These are phyloP conservation scores for Erebia epiphron DNA, from an alignment of 2,888 invertebrate species.

Conservation along the genomic window DNA sequence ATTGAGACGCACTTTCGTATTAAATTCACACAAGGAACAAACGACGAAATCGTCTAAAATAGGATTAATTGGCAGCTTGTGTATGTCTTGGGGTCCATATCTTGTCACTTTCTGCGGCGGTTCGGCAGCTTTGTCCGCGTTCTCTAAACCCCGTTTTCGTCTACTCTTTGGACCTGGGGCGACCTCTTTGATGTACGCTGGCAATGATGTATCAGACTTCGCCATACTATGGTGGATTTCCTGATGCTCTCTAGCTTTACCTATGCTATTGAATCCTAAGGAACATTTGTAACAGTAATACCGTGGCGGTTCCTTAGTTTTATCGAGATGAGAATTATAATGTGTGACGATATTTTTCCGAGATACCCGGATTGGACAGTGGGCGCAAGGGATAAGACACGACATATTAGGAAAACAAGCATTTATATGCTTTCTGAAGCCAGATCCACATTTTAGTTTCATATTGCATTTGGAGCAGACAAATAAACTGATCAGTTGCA, in stretches of 20 bases:
- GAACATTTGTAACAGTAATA: constrained; percentile 52
- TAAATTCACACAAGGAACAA: constrained; percentile 87
- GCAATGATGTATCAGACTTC: neutral
- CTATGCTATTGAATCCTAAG: constrained; percentile 32
- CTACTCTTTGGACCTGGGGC: constrained; percentile 17
- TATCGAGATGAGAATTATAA: constrained; percentile 41
- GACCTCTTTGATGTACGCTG: neutral
- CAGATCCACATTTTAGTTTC: constrained; percentile 42
- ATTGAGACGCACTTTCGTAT: constrained; percentile 87
- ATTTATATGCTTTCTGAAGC: constrained; percentile 55
- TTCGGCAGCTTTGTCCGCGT: constrained; percentile 32
- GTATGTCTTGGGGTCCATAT: constrained; percentile 84
- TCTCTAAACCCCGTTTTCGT: constrained; percentile 34
- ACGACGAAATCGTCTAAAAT: constrained; percentile 84
- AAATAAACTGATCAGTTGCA: constrained; percentile 41
- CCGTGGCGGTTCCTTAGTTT: neutral
- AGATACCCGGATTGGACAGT: constrained; percentile 40
- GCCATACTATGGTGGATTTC: constrained; percentile 44
- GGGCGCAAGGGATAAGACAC: constrained; percentile 44
- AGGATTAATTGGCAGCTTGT: constrained; percentile 84
- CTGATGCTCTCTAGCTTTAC: constrained; percentile 49
- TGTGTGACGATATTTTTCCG: constrained; percentile 50
- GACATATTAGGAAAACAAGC: constrained; percentile 36
- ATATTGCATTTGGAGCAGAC: constrained; percentile 57
- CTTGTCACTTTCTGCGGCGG: constrained; percentile 50